phyloP scores from a whole-genome alignment of 2,888 invertebrate species.

The Lymantria monacha region DNA sequence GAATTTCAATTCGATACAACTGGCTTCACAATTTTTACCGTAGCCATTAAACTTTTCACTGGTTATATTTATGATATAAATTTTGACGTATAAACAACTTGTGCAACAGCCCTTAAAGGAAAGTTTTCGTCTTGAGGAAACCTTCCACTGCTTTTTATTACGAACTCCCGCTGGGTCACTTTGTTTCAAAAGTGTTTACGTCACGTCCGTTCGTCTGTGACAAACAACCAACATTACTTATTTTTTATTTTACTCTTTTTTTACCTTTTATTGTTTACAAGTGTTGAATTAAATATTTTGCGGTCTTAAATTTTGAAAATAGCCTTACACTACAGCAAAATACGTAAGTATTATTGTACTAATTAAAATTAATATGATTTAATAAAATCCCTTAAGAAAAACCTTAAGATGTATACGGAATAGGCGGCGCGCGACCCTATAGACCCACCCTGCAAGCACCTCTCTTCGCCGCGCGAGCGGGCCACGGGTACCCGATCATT shows the following conservation, averaged over 20 bases:
- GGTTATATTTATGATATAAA: background rate
- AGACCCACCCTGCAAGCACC: no score
- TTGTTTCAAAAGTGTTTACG: conserved; percentile 31
- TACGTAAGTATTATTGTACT: no score
- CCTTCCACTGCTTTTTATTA: conserved; percentile 24
- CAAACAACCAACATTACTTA: conserved; percentile 13
- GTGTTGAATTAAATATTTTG: background rate
- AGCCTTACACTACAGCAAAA: no score
- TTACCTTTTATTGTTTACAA: background rate
- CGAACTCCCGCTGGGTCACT: conserved; percentile 12
- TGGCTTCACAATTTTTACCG: no score
- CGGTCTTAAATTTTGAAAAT: background rate
- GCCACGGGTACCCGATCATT: no score
- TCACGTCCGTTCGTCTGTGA: conserved; percentile 27
- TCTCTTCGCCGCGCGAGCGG: no score
- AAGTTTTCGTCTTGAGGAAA: conserved; percentile 11
- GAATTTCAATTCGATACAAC: no score
- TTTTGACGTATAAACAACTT: background rate
- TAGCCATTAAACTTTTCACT: background rate
- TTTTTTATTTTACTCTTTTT: conserved; percentile 10
- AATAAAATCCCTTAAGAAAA: no score
- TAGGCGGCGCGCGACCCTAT: no score
- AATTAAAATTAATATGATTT: no score
- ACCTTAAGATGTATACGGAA: no score
- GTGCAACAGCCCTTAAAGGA: conserved; percentile 9